Conservation (phyloP, 2,113 vertebrate genomes). For the Plestiodon gilberti region DNA sequence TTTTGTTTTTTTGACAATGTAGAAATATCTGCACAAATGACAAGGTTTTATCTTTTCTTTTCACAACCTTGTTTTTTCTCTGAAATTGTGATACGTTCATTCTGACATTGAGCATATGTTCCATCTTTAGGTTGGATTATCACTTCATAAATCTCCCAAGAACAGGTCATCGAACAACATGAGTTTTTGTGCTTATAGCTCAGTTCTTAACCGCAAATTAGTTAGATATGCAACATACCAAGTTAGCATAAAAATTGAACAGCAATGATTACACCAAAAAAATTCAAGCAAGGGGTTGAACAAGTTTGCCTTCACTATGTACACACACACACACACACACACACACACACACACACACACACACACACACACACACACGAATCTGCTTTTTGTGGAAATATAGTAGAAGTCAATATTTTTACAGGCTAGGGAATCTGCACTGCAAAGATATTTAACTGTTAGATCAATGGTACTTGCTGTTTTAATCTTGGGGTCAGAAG, state of each 20-base stretch:
- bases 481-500: conserved; percentile 24
- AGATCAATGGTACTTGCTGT: conserved; percentile 32
- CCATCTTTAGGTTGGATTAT: not conserved
- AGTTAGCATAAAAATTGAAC: conserved; percentile 2
- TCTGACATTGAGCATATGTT: not conserved
- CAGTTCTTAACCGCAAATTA: not conserved
- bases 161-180: not conserved
- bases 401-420: conserved; percentile 6
- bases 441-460: conserved; percentile 29
- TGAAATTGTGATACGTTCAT: not conserved
- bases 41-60: not conserved
- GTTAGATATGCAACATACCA: not conserved
- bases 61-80: too few relatives aligned
- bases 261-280: conserved; percentile 11
- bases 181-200: not conserved
- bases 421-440: not conserved
- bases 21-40: not conserved
- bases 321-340: too few relatives aligned
- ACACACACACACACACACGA: too few relatives aligned
- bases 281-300: not conserved
- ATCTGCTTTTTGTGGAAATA: conserved; percentile 12
- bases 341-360: too few relatives aligned
- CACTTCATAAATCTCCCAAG: not conserved
- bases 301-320: not conserved
- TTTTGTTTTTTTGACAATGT: too few relatives aligned